phyloP scores from a whole-genome alignment of 2,113 vertebrate species.

The Aphyosemion australe region DNA sequence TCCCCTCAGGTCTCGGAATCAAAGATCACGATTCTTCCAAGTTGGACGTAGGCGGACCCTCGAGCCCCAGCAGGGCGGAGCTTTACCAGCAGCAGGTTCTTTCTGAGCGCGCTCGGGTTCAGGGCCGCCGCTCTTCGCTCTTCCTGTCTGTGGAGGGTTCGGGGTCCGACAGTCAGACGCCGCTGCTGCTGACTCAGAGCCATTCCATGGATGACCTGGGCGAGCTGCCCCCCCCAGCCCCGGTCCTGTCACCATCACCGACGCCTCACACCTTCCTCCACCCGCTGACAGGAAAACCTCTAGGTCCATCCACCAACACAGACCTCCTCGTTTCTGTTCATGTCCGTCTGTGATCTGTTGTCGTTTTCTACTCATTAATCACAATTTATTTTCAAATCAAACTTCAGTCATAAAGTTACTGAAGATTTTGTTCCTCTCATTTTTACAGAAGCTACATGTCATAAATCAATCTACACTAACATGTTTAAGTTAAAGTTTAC shows the following conservation, averaged over 20 bases:
- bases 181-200: conserved; percentile 88
- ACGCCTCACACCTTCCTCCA: conserved; percentile 94
- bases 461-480: too few species aligned
- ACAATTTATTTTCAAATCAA: too few species aligned
- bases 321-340: too few species aligned
- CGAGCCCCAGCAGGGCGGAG: conserved; percentile 86
- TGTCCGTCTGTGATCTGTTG: too few species aligned
- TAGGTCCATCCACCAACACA: conserved; percentile 62
- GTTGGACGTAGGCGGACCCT: conserved; percentile 67
- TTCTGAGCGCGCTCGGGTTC: conserved; percentile 78
- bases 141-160: conserved; percentile 95
- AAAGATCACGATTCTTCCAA: conserved; percentile 61
- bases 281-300: conserved; percentile 92
- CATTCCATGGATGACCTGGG: conserved; percentile 94
- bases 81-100: conserved; percentile 85
- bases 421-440: too few species aligned
- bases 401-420: too few species aligned
- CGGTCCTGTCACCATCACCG: conserved; percentile 85
- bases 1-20: conserved; percentile 46
- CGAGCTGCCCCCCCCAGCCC: conserved; percentile 92
- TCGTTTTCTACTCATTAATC: too few species aligned
- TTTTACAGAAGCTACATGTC: too few species aligned
- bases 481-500: too few species aligned
- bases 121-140: conserved; percentile 89
- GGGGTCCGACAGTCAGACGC: conserved; percentile 80